Percentiles rank a stretch among this genome's conserved stretches.
phyloP scores from a whole-genome alignment of 2,888 invertebrate species.

The Gymnocheta viridis region DNA sequence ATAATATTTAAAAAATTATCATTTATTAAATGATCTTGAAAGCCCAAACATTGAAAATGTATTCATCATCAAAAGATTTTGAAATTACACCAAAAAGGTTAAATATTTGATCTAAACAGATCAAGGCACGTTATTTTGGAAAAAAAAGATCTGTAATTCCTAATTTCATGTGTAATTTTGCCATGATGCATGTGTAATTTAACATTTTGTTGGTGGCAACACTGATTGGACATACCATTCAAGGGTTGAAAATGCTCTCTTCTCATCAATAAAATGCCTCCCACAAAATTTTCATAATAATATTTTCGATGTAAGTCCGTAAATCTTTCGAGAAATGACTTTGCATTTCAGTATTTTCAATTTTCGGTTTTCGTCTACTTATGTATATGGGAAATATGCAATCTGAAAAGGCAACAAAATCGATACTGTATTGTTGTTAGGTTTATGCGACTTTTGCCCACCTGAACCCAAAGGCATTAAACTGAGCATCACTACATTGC shows the following conservation, averaged over 20 bases:
- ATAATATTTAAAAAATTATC: too few species aligned
- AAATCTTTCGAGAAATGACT: constrained; percentile 12
- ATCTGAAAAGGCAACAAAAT: constrained; percentile 68
- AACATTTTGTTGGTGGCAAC: too few species aligned
- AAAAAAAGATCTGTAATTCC: too few species aligned
- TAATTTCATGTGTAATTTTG: too few species aligned
- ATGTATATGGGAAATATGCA: constrained; percentile 78
- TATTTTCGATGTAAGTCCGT: constrained; percentile 93
- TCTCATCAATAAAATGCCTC: constrained; percentile 95
- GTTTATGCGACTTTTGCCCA: constrained; percentile 46
- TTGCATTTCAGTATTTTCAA: constrained; percentile 19
- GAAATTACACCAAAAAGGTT: too few species aligned
- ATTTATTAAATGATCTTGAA: too few species aligned
- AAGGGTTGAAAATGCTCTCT: constrained; percentile 90
- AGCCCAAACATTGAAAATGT: too few species aligned
- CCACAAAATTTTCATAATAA: constrained; percentile 97
- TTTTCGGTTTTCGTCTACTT: constrained; percentile 70
- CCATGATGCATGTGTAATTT: too few species aligned
- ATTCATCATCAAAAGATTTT: too few species aligned
- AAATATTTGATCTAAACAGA: too few species aligned
- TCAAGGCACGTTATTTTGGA: too few species aligned
- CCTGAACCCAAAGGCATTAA: constrained; percentile 79
- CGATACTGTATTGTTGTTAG: background rate
- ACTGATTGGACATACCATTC: constrained; percentile 97
- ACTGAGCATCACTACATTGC: constrained; percentile 78